phyloP scores from a whole-genome alignment of 2,888 invertebrate genomes.

The Morpho helenor region DNA sequence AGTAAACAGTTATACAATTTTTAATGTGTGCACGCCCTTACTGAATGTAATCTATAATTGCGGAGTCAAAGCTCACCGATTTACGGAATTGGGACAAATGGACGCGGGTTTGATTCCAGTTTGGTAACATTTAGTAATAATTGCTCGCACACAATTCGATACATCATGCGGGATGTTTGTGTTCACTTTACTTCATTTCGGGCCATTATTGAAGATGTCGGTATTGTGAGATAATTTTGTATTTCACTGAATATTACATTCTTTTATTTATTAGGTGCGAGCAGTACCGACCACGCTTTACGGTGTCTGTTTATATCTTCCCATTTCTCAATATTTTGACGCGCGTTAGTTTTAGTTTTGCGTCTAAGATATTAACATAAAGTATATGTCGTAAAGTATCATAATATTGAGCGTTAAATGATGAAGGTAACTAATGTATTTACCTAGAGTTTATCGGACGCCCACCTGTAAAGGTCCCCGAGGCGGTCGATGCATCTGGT shows the following conservation, averaged over 20 bases:
- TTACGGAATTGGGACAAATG: constrained; percentile 54
- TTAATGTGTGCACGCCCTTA: constrained; percentile 35
- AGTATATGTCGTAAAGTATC: too few species aligned
- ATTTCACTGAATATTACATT: too few species aligned
- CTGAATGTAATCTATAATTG: constrained; percentile 45
- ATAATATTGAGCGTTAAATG: too few species aligned
- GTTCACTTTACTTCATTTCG: constrained; percentile 36
- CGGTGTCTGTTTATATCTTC: neutral
- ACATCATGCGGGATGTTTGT: constrained; percentile 70
- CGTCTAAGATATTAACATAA: neutral
- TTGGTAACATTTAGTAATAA: constrained; percentile 50
- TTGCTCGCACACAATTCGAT: constrained; percentile 30
- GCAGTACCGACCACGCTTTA: too few species aligned
- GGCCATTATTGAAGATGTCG: constrained; percentile 17
- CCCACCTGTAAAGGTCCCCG: too few species aligned
- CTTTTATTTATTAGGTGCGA: too few species aligned
- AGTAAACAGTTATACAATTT: too few species aligned
- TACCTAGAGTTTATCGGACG: too few species aligned
- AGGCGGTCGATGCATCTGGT: too few species aligned
- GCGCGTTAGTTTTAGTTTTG: too few species aligned
- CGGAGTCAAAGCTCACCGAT: constrained; percentile 36
- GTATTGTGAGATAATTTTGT: neutral
- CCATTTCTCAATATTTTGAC: neutral
- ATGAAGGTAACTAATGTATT: too few species aligned
- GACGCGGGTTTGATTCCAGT: constrained; percentile 51